Evolutionary conservation across 2,113 vertebrate species (phyloP), one percentile per base, ranked within the genome.

Genomic region (Mirounga angustirostris): DNA sequence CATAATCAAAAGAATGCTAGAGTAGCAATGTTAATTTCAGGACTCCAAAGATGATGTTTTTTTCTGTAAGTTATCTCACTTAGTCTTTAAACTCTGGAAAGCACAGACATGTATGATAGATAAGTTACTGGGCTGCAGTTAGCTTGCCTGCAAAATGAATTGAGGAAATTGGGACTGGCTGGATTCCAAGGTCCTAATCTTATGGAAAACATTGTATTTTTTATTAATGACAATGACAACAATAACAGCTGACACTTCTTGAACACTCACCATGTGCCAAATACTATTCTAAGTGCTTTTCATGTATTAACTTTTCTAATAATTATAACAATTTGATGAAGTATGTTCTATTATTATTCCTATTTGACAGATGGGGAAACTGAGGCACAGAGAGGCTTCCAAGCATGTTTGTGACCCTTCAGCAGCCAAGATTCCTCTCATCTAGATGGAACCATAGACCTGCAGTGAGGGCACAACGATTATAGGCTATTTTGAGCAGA

Each of bases 61-160:
- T 89, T 30, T 69, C 18, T 59, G 36, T 28, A 24, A 30, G 15
- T 19, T 30, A 13, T 52, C n/a, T 95, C 54, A 87, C 15, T 54
- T 36, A 26, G 33, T 4, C 69, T 92, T 91, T 88, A 84, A 56
- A 67, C 26, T 28, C 19, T n/a, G 40, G 40, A 61, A 69, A 94
- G 54, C 43, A 79, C 5, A 78, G 36, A 26, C 19, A 76, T 92
- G 56, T 69, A 11, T 4, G 80, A 16, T 1, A 19, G 36, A 40
- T 40, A 40, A 40, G 36, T 40, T 40, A 40, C 56, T 58, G 76
- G 40, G 30, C 24, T 91, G 10, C 9, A 61, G 86, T 54, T 69
- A 88, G n/a, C 26, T 83, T 36, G 12, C 30, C 11, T 83, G 19
- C 61, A 61, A 94, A 97, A 95, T 36, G 59, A 89, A 83, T 16